Percentiles rank a stretch among this genome's conserved stretches.
These are phyloP conservation scores for Zalophus californianus DNA, from an alignment of 2,797 vertebrate species.

Conservation along the genomic window DNA sequence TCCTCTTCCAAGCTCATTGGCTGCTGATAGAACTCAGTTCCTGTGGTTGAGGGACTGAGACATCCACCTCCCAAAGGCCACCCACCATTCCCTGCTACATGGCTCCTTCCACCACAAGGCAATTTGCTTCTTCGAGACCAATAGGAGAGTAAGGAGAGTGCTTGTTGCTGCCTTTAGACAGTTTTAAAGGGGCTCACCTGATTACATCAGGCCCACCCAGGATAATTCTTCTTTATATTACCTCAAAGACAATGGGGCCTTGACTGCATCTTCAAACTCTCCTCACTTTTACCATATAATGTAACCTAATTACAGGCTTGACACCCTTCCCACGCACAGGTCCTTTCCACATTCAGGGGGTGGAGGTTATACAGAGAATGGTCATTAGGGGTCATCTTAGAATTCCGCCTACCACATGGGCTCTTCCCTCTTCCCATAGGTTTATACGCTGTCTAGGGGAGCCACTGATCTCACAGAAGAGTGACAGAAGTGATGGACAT, in stretches of 20 bases:
- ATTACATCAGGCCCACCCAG: background rate
- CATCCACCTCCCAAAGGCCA: too few relatives aligned
- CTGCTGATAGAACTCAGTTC: background rate
- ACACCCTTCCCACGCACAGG: background rate
- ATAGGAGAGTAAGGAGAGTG: background rate
- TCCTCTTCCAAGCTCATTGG: background rate
- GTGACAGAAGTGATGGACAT: rapidly evolving
- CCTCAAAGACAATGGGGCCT: background rate
- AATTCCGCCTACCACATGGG: background rate
- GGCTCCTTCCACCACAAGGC: background rate
- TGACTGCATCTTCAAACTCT: background rate
- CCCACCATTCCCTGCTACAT: background rate
- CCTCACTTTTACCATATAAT: background rate
- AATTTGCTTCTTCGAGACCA: background rate
- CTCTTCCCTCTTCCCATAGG: background rate
- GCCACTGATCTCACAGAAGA: background rate
- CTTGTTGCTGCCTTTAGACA: background rate
- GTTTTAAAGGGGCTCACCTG: background rate
- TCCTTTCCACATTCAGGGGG: background rate
- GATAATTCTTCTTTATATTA: background rate
- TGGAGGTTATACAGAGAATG: background rate
- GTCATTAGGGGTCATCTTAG: background rate
- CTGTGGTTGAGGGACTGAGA: background rate
- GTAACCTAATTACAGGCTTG: background rate
- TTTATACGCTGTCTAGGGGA: background rate